These are phyloP conservation scores for Halcyon malimbica DNA, from an alignment of 2,113 vertebrate genomes.

Conservation along the genomic window DNA sequence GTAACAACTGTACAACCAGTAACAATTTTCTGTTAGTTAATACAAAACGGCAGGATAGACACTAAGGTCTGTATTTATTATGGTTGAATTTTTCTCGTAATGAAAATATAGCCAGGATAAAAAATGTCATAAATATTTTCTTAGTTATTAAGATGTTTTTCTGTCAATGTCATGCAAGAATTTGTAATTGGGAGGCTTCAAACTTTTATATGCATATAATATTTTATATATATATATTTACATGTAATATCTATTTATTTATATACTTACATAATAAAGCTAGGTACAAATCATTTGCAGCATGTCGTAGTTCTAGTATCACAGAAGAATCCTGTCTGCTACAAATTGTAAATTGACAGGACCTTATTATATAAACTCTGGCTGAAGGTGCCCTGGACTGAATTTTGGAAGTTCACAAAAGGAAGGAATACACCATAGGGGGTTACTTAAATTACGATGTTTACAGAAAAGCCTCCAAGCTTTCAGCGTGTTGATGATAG, in stretches of 20 bases:
- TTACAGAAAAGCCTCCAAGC: constrained; percentile 3
- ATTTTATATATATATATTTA: neutral
- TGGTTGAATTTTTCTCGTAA: neutral
- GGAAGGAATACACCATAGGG: neutral
- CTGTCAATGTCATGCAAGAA: neutral
- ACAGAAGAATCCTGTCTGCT: neutral
- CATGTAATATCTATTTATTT: neutral
- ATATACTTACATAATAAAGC: neutral
- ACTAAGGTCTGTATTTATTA: neutral
- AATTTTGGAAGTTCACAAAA: neutral
- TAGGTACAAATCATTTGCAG: constrained; percentile 1
- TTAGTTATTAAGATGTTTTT: neutral
- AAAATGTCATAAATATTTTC: neutral
- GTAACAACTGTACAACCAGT: neutral
- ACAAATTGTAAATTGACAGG: neutral
- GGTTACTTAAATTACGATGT: neutral
- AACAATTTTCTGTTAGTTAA: neutral
- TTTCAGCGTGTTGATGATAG: neutral
- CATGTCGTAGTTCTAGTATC: neutral
- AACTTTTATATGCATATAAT: neutral
- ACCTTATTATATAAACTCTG: neutral
- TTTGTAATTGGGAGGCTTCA: neutral
- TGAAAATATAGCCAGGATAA: neutral
- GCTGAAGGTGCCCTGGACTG: neutral
- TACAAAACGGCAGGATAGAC: neutral